These are phyloP conservation scores for Akabosia matsudoensis DNA, from an alignment of 1,140 invertebrate species.

Conservation along the genomic window DNA sequence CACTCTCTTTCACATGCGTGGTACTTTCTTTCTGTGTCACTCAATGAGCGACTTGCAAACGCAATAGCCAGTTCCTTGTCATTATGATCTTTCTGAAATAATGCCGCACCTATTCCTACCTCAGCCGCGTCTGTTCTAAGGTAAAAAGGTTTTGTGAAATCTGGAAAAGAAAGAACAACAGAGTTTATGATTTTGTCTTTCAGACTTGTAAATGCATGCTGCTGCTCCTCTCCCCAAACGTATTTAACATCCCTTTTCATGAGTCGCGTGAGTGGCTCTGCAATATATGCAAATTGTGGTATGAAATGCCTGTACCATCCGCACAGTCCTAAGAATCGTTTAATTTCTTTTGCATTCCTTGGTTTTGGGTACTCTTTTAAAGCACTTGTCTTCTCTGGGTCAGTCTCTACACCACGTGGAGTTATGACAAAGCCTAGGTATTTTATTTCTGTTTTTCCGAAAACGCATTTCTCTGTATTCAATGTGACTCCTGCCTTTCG, in stretches of 20 bases:
- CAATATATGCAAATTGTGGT: constrained; percentile 49
- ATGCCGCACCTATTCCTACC: constrained; percentile 7
- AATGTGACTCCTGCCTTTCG: constrained; percentile 35
- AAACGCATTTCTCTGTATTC: constrained; percentile 52
- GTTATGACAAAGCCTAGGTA: constrained; percentile 54
- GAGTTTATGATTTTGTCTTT: not conserved
- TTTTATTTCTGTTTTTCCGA: constrained; percentile 52
- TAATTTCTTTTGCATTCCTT: constrained; percentile 50
- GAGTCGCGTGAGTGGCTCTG: constrained; percentile 50
- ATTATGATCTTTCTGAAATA: constrained; percentile 41
- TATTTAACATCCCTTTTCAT: constrained; percentile 49
- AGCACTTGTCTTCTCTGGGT: constrained; percentile 51
- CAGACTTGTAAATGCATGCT: constrained; percentile 47
- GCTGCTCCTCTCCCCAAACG: not conserved
- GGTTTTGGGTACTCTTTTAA: constrained; percentile 52
- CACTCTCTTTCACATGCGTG: not conserved
- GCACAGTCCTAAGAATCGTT: constrained; percentile 53
- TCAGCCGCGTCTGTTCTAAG: constrained; percentile 24
- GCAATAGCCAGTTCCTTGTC: constrained; percentile 2
- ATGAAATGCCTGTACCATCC: constrained; percentile 54
- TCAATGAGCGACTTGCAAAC: constrained; percentile 31
- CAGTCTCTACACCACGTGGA: constrained; percentile 51
- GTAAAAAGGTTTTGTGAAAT: constrained; percentile 23
- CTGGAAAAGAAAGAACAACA: not conserved
- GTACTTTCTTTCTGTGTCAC: constrained; percentile 34